Evolutionary conservation across 2,797 vertebrate species (phyloP), one percentile per base, ranked within the genome.

Genomic region (Nannoperca obscura): DNA sequence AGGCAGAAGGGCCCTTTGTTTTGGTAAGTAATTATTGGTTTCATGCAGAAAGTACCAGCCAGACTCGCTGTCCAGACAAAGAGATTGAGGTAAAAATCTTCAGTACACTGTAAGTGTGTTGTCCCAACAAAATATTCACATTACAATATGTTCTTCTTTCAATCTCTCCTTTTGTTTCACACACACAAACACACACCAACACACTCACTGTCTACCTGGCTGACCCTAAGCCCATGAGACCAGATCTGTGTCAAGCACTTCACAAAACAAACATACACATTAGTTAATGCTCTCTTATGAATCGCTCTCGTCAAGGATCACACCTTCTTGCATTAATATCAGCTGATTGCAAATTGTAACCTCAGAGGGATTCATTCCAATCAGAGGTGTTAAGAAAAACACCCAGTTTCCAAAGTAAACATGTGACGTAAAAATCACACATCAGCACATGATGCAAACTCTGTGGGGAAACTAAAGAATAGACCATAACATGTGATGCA

Each of bases 311-410:
- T 74, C 2, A 24, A 63, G 22, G 15, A 60, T 74, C 76, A 77
- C 82, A 77, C 79, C 76, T 87, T 4, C 5, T 46, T 46, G 24
- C 6, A 2, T 61, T 57, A 15, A 60, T 27, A 55, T 50, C 58
- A 59, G 50, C 47, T 12, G 14, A 42, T 7, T 44, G 17, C 38
- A 49, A 61, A 14, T 32, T 15, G 5, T 19, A 7, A 17, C 53
- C 72, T 65, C 85, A 46, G 54, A 32, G 80, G 82, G 27, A 30
- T 34, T 24, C 12, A 0, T 3, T 65, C 59, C 77, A 84, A 80
- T 87, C 74, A 85, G 20, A 85, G 66, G 86, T 87, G 86, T 78
- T 30, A 77, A 68, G 57, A 55, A 68, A 71, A 71, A 78, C 76
- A 65, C 30, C 17, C 36, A 12, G 11, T 10, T 53, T 61, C 4